Percentiles rank a stretch among this genome's conserved stretches.
These are phyloP conservation scores for Campylomormyrus tamandua DNA, from an alignment of 2,113 vertebrate genomes.

Conservation along the genomic window DNA sequence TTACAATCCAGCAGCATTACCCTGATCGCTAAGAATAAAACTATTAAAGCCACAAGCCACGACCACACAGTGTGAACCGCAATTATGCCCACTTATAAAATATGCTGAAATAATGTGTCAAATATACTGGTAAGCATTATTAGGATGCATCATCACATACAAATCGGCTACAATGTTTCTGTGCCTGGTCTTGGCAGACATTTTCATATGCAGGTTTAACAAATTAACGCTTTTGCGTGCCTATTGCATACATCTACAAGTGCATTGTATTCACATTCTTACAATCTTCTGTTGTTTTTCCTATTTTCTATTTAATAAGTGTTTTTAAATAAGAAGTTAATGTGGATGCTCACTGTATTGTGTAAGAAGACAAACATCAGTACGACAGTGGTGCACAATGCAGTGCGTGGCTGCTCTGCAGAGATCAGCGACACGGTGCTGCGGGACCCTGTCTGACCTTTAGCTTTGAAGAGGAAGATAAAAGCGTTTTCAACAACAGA, in stretches of 20 bases:
- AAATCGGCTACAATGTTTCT: conserved; percentile 46
- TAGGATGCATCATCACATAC: conserved; percentile 50
- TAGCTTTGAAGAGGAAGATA: conserved; percentile 12
- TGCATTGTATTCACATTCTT: neutral
- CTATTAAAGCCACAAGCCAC: conserved; percentile 47
- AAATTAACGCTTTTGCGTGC: neutral
- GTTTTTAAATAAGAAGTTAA: neutral
- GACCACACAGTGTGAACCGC: conserved; percentile 48
- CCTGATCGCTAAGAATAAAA: conserved; percentile 53
- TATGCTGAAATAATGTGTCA: conserved; percentile 45
- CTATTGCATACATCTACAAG: neutral
- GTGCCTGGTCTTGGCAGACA: conserved; percentile 22
- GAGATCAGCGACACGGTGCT: neutral
- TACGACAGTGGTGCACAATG: neutral
- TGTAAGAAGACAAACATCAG: neutral
- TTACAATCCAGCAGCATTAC: conserved; percentile 30
- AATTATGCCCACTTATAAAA: conserved; percentile 60
- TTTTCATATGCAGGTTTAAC: neutral
- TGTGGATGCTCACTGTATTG: neutral
- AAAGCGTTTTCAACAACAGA: conserved; percentile 12
- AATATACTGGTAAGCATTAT: conserved; percentile 60
- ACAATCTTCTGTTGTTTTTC: neutral
- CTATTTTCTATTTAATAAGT: neutral
- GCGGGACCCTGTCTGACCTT: neutral
- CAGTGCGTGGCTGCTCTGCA: neutral